Evolutionary conservation across 2,888 invertebrate species (phyloP), one percentile per base, ranked within the genome.

Genomic region (Parthenolecanium corni): DNA sequence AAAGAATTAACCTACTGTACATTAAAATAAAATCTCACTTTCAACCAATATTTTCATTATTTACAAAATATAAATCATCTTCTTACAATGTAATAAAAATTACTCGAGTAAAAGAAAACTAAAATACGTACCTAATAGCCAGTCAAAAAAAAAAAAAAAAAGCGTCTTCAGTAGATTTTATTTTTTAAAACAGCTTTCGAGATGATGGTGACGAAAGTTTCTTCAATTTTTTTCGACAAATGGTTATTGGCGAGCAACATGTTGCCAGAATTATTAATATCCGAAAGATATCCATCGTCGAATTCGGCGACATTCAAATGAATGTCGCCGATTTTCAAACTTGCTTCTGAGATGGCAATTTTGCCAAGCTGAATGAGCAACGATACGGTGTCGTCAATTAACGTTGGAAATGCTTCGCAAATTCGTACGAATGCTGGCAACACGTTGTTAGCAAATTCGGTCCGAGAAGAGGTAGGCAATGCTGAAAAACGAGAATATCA

Each of bases 331-430:
- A 52, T 73, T 2, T 84, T 84, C 0, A 91, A 76, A 1, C 89
- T 86, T 0, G 86, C 85, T 72, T 92, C 89, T 0, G 91, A 89
- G 67, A 87, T 82, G 66, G 87, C 85, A 65, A 92, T 85, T 68
- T 87, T 80, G 1, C 90, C 94, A 20, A 94, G 77, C 73, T 92
- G 91, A 72, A 89, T 78, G 57, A 96, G 75, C 24, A 96, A 78
- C 18, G 85, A 84, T 0, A 89, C 83, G 16, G 89, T 86, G 71
- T 95, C 95, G 69, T 95, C 93, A 51, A 87, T 81, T 11, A 96
- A 77, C 0, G 93, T 89, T 2, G 95, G 95, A 73, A 96, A 95
- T 0, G 94, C 93, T 67, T 85, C 83, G 69, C 90, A 89, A 67
- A 96, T 89, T 44, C 89, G 78, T 4, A 89, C 86, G 53, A 96